Conservation (phyloP, 2,797 vertebrate species). For the Miichthys miiuy region DNA sequence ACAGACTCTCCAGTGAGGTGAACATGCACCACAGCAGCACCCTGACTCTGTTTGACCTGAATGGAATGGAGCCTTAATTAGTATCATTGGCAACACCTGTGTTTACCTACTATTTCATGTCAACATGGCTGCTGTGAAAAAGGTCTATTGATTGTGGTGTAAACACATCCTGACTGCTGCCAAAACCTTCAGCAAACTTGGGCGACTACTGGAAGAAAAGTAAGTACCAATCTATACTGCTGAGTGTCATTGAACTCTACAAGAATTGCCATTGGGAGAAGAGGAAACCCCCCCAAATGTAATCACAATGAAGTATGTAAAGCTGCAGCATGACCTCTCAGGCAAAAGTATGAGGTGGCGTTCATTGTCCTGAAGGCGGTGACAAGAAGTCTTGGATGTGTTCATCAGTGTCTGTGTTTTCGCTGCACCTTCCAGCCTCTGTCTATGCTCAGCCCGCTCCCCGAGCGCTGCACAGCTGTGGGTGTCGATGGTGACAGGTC, state of each 20-base stretch:
- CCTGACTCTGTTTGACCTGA: no score
- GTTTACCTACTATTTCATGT: no score
- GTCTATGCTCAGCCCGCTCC: slow-evolving; percentile 53
- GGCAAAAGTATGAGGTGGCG: slow-evolving; percentile 42
- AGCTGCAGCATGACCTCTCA: slow-evolving; percentile 42
- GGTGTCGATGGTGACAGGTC: slow-evolving; percentile 79
- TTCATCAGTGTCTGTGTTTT: slow-evolving; percentile 71
- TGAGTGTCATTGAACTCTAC: slow-evolving; percentile 17
- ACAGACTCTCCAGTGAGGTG: no score
- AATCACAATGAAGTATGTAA: slow-evolving; percentile 27
- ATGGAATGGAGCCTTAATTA: no score
- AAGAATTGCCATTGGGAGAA: background rate
- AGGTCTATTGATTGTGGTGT: no score
- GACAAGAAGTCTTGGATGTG: slow-evolving; percentile 69
- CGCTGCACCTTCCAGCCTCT: slow-evolving; percentile 56
- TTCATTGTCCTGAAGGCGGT: slow-evolving; percentile 54
- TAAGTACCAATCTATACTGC: background rate
- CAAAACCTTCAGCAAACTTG: background rate
- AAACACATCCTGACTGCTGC: background rate
- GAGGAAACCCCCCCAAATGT: background rate
- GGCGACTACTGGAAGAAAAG: background rate
- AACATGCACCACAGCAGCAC: no score
- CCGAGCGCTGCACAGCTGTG: slow-evolving; percentile 70
- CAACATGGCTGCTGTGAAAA: no score
- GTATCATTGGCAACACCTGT: no score